Evolutionary conservation across 1,140 invertebrate genomes (phyloP), one percentile per base, ranked within the genome.

Genomic region (Bombus haemorrhoidalis): DNA sequence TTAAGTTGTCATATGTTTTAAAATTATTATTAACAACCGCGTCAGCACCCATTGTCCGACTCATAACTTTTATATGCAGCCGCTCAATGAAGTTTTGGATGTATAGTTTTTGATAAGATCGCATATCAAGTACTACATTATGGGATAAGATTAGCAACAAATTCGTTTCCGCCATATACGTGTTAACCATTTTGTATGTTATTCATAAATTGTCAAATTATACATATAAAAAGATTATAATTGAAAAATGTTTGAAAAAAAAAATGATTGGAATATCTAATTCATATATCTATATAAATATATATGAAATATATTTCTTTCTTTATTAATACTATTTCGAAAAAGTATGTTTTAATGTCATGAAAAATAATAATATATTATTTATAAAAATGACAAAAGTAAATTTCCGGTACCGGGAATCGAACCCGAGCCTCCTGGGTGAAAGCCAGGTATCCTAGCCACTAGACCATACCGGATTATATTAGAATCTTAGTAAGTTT

Each of bases 381-480:
- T 47, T 47, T 47, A 12, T 0, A 59, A 62, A 62, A n/a, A 62
- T 62, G 8, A n/a, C 10, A 62, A 62, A 43, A 43, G 18, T 5
- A 72, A 72, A 3, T 18, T 72, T 72, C 71, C 71, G 71, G 71
- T 72, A 72, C 71, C 71, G 71, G 71, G 71, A 72, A 72, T 72
- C 71, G 71, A 72, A 72, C 71, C 71, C 71, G 71, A 72, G 71
- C 69, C 69, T 72, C 69, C 47, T 53, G 47, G 47, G 47, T 53
- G 47, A 53, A 53, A 53, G 47, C 47, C 69, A 72, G 69, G 71
- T 72, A 72, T 72, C 71, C 71, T 72, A 72, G 71, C 71, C 71
- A 47, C 39, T 18, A 15, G 32, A 81, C 68, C 66, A 81, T 79
- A 79, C 77, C 77, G 77, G 77, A 79, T 47, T 25, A 9, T 43